Conservation (phyloP, 2,888 invertebrate species). For the Nomada fucata region DNA sequence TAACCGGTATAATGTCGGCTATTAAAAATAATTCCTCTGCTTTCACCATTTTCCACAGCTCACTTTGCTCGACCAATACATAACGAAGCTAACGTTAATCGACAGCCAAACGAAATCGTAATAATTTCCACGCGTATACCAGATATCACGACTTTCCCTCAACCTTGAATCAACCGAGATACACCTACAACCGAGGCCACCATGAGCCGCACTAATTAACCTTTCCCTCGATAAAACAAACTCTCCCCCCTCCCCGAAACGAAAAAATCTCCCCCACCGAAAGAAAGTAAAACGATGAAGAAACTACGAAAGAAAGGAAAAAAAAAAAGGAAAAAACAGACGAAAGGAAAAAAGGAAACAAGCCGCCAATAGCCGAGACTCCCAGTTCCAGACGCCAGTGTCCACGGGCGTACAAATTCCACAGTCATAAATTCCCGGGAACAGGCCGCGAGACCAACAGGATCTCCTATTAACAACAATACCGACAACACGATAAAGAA, state of each 20-base stretch:
- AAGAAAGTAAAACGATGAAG: neutral
- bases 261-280: neutral
- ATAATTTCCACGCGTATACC: too few species aligned
- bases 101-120: too few species aligned
- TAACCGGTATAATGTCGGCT: too few species aligned
- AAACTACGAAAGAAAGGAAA: neutral
- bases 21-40: too few species aligned
- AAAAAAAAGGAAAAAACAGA: neutral
- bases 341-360: neutral
- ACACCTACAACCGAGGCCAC: too few species aligned
- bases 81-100: too few species aligned
- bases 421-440: conserved; percentile 37
- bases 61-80: too few species aligned
- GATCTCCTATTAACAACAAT: conserved; percentile 57
- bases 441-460: conserved; percentile 24
- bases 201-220: too few species aligned
- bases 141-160: too few species aligned
- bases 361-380: conserved; percentile 5
- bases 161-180: too few species aligned
- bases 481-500: conserved; percentile 61
- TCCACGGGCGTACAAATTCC: conserved; percentile 42
- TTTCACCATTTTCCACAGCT: too few species aligned
- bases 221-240: too few species aligned
- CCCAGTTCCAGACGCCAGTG: conserved; percentile 10
- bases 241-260: neutral